These are phyloP conservation scores for Linurgus olivaceus DNA, from an alignment of 2,797 vertebrate species.

Conservation along the genomic window DNA sequence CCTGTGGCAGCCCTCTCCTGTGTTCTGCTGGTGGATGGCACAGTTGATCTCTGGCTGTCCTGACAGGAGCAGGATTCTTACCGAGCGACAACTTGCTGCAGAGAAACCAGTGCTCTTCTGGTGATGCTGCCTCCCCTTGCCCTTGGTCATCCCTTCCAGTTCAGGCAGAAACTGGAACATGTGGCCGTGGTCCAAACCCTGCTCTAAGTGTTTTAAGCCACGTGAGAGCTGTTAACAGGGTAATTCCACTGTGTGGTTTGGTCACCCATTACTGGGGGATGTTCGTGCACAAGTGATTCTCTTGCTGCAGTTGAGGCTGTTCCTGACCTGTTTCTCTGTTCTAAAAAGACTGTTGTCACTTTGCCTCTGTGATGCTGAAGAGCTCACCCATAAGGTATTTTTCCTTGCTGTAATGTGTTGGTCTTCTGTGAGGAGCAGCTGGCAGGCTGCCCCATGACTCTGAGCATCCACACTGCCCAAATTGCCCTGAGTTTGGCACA, in stretches of 20 bases:
- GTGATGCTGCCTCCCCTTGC: not conserved
- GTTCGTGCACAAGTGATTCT: not conserved
- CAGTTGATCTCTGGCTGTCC: rapidly evolving
- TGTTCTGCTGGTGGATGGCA: not conserved
- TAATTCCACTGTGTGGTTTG: rapidly evolving
- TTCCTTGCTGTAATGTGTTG: not conserved
- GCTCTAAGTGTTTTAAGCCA: not conserved
- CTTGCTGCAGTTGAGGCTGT: rapidly evolving
- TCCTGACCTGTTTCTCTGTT: not conserved
- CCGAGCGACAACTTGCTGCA: rapidly evolving
- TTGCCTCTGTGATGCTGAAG: not conserved
- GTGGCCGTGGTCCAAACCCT: not conserved
- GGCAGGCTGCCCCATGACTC: not conserved
- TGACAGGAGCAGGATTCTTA: not conserved
- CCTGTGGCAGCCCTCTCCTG: not conserved
- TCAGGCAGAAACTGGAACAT: not conserved
- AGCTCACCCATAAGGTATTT: not conserved
- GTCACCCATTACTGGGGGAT: not conserved
- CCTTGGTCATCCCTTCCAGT: not conserved
- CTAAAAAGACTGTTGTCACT: not conserved
- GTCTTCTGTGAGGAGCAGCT: not conserved
- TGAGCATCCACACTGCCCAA: not conserved
- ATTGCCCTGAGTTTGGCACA: not conserved
- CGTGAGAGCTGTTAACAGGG: rapidly evolving
- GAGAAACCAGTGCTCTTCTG: not conserved